Base-by-base conservation (phyloP, 2,113 vertebrate species). In the Capreolus pygargus region DNA sequence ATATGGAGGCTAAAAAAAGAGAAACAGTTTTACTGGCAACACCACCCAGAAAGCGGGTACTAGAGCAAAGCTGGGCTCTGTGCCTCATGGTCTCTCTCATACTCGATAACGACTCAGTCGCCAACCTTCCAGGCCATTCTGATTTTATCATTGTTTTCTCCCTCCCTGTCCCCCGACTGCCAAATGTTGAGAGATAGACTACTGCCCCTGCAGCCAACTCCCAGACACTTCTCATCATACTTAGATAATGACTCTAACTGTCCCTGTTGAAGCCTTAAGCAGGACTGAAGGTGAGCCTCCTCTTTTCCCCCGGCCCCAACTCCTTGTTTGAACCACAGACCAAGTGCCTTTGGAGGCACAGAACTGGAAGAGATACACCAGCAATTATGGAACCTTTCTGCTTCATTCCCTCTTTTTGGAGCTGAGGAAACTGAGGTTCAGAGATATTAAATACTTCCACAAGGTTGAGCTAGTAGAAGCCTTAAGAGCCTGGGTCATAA, bases 391-490 rank as follows among this genome's bases (percentile, higher is more conserved):
- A 79, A 30, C 85, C 58, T 76, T 95, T 93, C 58, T 78, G 79
- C 5, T 17, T 74, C 78, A 86, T 52, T 95, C 2, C 52, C n/a
- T 91, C 28, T 76, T 94, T 87, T 25, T 28, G 90, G 39, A 96
- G 39, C 28, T 55, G 45, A 96, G 54, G 30, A 95, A 95, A 96
- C 54, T 85, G 39, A 95, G 76, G 25, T 13, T 25, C 57, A 95
- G 14, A 43, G 52, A 60, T 57, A 84, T 4, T 76, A 97, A 95
- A 83, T 50, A 36, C 9, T 92, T 96, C 93, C 9, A 15, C 43
- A 91, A 78, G 30, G 70, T 2, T 91, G 58, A 81, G 54, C 64
- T 33, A 92, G 36, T 16, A 93, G 36, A 89, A 86, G 25, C 30
- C 52, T 15, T 95, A 95, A 97, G 58, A 95, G 39, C 33, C 58